Base-by-base conservation (phyloP, 2,113 vertebrate species). In the Microcebus griseorufus region DNA sequence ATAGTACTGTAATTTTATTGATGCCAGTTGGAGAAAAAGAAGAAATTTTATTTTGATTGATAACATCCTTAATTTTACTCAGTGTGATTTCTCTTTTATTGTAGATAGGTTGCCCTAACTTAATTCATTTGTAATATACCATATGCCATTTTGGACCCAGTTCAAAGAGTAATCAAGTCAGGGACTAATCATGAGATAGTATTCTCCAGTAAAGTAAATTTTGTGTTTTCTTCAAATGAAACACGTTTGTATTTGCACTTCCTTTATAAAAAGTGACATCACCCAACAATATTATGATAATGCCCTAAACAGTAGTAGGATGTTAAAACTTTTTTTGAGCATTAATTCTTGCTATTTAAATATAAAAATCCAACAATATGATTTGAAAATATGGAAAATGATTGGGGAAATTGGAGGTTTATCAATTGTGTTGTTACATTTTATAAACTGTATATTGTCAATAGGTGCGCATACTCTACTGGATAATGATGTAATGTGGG, bases 131-230 rank as follows among this genome's bases (percentile, higher is more conserved):
- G 86, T 97, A 98, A 98, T 95, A 97, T 97, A 1, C 70, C 16
- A 7, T 91, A 83, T 88, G 87, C 85, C 87, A 60, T 96, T 98
- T 96, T 93, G 45, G 9, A 91, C 97, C 98, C 91, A 96, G 97
- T 98, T 98, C 96, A 97, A 98, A 98, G 96, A 96, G 96, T 98
- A 98, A 98, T 98, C 98, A 98, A 98, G 96, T 98, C 96, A 97
- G 97, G 97, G 98, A 98, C 96, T 98, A 98, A 98, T 98, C 94
- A 97, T 97, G 97, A 97, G 97, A 94, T 98, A 97, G 91, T 97
- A 98, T 98, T 98, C 96, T 98, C 92, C 98, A 98, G 97, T 98
- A 98, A 98, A 98, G 97, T 98, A 98, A 98, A 98, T 98, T 98
- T 98, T 96, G 98, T 98, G 4, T 98, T 98, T 97, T 95, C 88